Evolutionary conservation across 2,888 invertebrate genomes (phyloP), one percentile per base, ranked within the genome.

Genomic region (Agrochola macilenta): DNA sequence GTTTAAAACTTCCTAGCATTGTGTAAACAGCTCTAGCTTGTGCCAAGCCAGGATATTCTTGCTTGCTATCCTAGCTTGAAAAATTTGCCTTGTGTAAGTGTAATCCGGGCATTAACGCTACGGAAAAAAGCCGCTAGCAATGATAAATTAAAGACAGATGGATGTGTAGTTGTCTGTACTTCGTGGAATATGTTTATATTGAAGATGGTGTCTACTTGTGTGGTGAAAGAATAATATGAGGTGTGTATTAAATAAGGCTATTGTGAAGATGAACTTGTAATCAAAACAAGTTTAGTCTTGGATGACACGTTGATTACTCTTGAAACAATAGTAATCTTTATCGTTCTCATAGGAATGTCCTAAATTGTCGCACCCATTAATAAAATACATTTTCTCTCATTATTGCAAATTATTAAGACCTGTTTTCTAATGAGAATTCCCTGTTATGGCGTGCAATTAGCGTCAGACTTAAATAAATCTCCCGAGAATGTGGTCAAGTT

Each of bases 241-340:
- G 17, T n/a, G 77, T 60, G 39, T 77, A 60, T 77, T 70, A 43
- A 80, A 81, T 81, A 81, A 49, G 7, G 23, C 46, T 60, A 66
- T 79, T 80, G 73, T 73, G 12, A 43, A 39, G 39, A 43, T 35
- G 26, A 65, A 39, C 20, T 26, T 73, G 49, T 39, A 35, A 54
- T n/a, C n/a, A 80, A 54, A 66, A 70, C 30, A 64, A 26, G 30
- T 23, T 54, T 26, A 26, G 26, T 52, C 20, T 71, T 26, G 14
- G 4, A 7, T 5, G 35, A 35, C 11, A n/a, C 17, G 5, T 17
- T 35, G 35, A 35, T 60, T 3, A 35, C 35, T 35, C 3, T 57
- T 35, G 35, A n/a, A 58, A 35, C 58, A 54, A 14, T 68, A 54
- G 14, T 30, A 14, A 69, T n/a, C 9, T n/a, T 35, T n/a, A 54